Base-by-base conservation (phyloP, 2,113 vertebrate genomes). In the Heterocephalus glaber region DNA sequence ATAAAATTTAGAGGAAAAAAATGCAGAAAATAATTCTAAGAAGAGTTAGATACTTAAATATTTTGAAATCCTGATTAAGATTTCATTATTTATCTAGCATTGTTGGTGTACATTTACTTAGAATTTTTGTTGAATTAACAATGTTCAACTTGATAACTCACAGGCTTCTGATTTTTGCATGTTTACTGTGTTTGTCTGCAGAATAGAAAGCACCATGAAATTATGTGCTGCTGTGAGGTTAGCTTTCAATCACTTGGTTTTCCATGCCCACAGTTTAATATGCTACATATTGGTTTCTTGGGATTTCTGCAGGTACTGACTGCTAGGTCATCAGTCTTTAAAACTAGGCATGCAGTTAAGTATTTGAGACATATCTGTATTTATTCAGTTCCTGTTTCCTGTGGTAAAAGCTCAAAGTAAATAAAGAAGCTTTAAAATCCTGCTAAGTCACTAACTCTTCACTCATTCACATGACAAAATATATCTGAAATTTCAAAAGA, bases 401-500 rank as follows among this genome's bases (percentile, higher is more conserved):
- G 14, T 81, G 52, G 70, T 16, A 33, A 95, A 96, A 72, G 3
- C 16, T 86, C 38, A 87, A 81, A 95, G 4, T 14, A 79, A 89
- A 92, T 83, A 76, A 92, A 79, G 2, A 19, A 76, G 7, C 49
- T 87, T 85, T 87, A 88, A 94, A 80, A 85, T 87, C 30, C 7
- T 76, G 19, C 52, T 72, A 93, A n/a, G 8, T 89, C 24, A 86
- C 68, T 83, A 84, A 60, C 30, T 77, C 28, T 83, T 91, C 35
- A 87, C 26, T 89, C 7, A 85, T 28, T 76, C 35, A 81, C 13
- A 89, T 54, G 22, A 54, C 7, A 92, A 89, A 85, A 77, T 77
- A 54, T 60, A 94, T 28, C 30, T 89, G 14, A 91, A 89, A 83
- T 84, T 70, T 92, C 33, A 66, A 87, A 97, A 49, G n/a, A 84